Evolutionary conservation across 1,140 invertebrate genomes (phyloP).

Genomic region (Capitella teleta): DNA sequence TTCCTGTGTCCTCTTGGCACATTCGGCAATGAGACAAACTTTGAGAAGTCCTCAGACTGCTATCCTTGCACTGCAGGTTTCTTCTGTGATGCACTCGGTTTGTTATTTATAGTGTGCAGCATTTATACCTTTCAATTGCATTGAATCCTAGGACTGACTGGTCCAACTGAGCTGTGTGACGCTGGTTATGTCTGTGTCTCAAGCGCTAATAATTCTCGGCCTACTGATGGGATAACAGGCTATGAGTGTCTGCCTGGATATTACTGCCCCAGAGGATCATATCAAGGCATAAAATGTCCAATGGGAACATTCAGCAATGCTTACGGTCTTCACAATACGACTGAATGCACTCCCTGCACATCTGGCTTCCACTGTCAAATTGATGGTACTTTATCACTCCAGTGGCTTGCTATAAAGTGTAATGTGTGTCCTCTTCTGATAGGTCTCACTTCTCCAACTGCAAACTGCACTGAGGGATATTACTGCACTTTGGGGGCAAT

Average conservation of each 20-base stretch:
- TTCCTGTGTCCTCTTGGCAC: slow-evolving; percentile 28
- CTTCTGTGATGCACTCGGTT: slow-evolving; percentile 30
- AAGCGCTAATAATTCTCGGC: slow-evolving; percentile 19
- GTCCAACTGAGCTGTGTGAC: slow-evolving; percentile 23
- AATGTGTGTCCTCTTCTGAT: not conserved
- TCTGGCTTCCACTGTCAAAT: slow-evolving; percentile 26
- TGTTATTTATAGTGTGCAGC: too few species aligned
- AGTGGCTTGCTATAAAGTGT: not conserved
- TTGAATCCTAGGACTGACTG: slow-evolving; percentile 27
- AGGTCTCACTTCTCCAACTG: slow-evolving; percentile 24
- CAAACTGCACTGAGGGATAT: slow-evolving; percentile 27
- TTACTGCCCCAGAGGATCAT: slow-evolving; percentile 29
- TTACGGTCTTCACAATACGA: slow-evolving; percentile 24
- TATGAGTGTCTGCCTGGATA: slow-evolving; percentile 26
- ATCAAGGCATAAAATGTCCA: slow-evolving; percentile 29
- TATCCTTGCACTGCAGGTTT: slow-evolving; percentile 27
- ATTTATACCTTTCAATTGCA: too few species aligned
- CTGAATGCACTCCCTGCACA: slow-evolving; percentile 24
- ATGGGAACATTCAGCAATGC: slow-evolving; percentile 25
- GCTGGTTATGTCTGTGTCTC: slow-evolving; percentile 30
- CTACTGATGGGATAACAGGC: slow-evolving; percentile 25
- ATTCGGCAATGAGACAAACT: slow-evolving; percentile 25
- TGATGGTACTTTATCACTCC: slow-evolving; percentile 19
- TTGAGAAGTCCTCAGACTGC: slow-evolving; percentile 23
- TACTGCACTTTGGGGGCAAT: slow-evolving; percentile 27